Evolutionary conservation across 2,797 vertebrate genomes (phyloP), one percentile per base, ranked within the genome.

Genomic region (Cirrhinus molitorella): DNA sequence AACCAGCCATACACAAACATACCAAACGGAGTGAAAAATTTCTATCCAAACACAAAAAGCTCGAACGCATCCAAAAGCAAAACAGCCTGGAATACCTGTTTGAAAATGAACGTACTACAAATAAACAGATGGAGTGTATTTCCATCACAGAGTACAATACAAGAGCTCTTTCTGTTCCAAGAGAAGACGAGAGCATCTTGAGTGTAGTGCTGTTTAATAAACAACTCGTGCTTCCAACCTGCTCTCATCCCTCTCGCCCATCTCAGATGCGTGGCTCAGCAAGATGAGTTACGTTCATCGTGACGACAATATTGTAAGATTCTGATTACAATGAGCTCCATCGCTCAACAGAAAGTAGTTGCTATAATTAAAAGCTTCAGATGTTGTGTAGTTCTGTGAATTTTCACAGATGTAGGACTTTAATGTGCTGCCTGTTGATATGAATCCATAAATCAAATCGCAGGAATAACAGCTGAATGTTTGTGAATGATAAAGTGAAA

Each of bases 1-100:
- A 75, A 61, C 37, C 66, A 7, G 23, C 59, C 71, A 76, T 85
- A 85, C 85, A 83, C 80, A 83, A 61, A 65, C 67, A 79, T n/a
- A 72, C 80, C 76, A 70, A 49, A 43, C 31, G 11, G 43, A 70
- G 34, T 61, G 40, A 82, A 87, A 76, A 72, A 81, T 23, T 43
- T 1, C 74, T 66, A 75, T 45, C n/a, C 67, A 80, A 81, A 80
- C 14, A 66, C 40, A 28, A 73, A 57, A 79, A 59, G 59, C 76
- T 73, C 57, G 19, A 17, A 70, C 49, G 17, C 43, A 23, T 37
- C 34, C 61, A 51, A 70, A 74, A 83, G 51, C 45, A 70, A 71
- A 80, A 76, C 40, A 63, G 71, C 63, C 81, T 43, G 28, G 68
- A 81, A 79, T 68, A 84, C 61, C 72, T 73, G 45, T 40, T 83